Conservation (phyloP, 2,888 invertebrate genomes). For the Spodoptera exigua region DNA sequence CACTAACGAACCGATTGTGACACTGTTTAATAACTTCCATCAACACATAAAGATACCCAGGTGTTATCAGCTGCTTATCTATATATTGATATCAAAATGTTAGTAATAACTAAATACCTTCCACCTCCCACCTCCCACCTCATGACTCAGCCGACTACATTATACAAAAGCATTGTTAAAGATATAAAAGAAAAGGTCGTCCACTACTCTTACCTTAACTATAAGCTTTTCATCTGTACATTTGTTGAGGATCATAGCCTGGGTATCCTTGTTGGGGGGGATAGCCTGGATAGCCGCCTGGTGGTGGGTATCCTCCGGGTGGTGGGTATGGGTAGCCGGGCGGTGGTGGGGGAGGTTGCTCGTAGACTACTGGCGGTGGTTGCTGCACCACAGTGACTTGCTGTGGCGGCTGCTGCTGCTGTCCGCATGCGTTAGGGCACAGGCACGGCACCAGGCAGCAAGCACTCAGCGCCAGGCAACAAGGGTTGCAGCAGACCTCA, state of each 20-base stretch:
- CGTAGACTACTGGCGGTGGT: constrained; percentile 74
- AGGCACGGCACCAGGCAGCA: constrained; percentile 83
- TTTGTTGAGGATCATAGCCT: constrained; percentile 63
- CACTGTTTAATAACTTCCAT: constrained; percentile 14
- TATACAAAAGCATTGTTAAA: constrained; percentile 23
- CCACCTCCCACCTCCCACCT: constrained; percentile 12
- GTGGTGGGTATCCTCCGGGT: constrained; percentile 63
- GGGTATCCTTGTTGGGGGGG: constrained; percentile 59
- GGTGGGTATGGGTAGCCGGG: constrained; percentile 69
- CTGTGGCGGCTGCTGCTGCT: constrained; percentile 76
- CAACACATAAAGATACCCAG: constrained; percentile 9
- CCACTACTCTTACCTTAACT: constrained; percentile 71
- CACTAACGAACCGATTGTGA: neutral
- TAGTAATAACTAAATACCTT: constrained; percentile 31
- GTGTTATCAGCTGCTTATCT: constrained; percentile 34
- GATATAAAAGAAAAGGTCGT: constrained; percentile 60
- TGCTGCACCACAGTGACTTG: constrained; percentile 78
- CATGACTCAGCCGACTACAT: constrained; percentile 8
- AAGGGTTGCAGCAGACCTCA: constrained; percentile 81
- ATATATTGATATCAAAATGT: constrained; percentile 14
- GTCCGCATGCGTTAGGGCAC: constrained; percentile 85
- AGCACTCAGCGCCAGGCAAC: constrained; percentile 82
- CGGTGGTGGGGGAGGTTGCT: constrained; percentile 70
- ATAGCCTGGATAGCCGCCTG: constrained; percentile 63
- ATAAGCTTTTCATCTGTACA: constrained; percentile 72